Percentiles rank a stretch among this genome's conserved stretches.
Evolutionary conservation across 2,888 invertebrate species (phyloP).

Genomic region (Hypena proboscidalis): DNA sequence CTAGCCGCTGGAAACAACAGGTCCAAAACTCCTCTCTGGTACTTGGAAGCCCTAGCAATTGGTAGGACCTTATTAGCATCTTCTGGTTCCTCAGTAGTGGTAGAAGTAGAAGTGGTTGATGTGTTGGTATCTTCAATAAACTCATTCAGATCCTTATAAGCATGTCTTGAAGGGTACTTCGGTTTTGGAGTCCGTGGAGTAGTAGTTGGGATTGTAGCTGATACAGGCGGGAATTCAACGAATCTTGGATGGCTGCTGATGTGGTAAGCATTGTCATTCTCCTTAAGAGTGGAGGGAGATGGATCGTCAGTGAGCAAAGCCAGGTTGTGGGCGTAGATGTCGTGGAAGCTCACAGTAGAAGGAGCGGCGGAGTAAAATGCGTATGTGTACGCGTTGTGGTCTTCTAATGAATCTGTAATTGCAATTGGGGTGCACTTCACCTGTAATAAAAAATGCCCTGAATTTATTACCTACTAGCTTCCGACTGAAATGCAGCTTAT

Average conservation of each 20-base stretch:
- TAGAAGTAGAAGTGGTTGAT: slow-evolving; percentile 3
- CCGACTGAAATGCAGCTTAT: too few relatives aligned
- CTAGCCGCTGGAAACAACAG: slow-evolving; percentile 63
- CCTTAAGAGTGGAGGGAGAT: slow-evolving; percentile 17
- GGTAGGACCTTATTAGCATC: slow-evolving; percentile 46
- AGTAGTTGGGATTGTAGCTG: slow-evolving; percentile 4
- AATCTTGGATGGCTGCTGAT: slow-evolving; percentile 42
- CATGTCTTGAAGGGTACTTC: slow-evolving; percentile 33
- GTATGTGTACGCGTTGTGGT: slow-evolving; percentile 43
- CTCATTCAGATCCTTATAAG: too few relatives aligned
- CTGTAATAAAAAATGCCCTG: slow-evolving; percentile 45
- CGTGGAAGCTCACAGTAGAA: slow-evolving; percentile 56
- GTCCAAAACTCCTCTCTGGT: slow-evolving; percentile 64
- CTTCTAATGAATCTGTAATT: slow-evolving; percentile 50
- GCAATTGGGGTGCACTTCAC: too few relatives aligned
- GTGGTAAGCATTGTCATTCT: slow-evolving; percentile 45
- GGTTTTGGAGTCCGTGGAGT: slow-evolving; percentile 44
- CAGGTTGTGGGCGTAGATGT: slow-evolving; percentile 55
- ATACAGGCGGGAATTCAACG: slow-evolving; percentile 49
- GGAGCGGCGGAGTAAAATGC: slow-evolving; percentile 50
- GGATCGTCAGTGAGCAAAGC: slow-evolving; percentile 42
- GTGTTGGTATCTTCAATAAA: too few relatives aligned
- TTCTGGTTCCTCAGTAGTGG: slow-evolving; percentile 40
- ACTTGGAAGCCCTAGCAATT: slow-evolving; percentile 32
- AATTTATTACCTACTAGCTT: too few relatives aligned